Evolutionary conservation across 2,797 vertebrate genomes (phyloP).

Genomic region (Erpetoichthys calabaricus): DNA sequence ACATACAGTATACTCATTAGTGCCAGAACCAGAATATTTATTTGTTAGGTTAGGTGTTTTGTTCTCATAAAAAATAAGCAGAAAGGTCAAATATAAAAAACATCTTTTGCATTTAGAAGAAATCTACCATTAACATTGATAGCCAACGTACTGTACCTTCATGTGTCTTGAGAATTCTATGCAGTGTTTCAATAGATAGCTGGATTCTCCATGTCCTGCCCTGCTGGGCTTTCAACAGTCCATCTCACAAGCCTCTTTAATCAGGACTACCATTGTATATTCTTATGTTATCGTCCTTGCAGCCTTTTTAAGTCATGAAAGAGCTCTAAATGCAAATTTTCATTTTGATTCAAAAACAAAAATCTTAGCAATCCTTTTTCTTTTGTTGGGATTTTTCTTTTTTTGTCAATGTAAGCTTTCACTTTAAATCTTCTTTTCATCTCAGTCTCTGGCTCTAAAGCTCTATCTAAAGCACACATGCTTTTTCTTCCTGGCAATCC

Average conservation of each 20-base stretch:
- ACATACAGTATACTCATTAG: no score
- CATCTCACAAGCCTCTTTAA: conserved; percentile 1
- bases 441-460: conserved; percentile 2
- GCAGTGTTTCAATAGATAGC: no score
- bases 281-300: conserved; percentile 1
- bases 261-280: conserved; percentile 1
- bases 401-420: conserved; percentile 5
- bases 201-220: conserved; percentile 2
- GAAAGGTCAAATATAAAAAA: no score
- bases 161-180: no score
- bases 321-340: conserved; percentile 1
- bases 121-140: no score
- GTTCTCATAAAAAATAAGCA: no score
- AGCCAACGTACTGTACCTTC: no score
- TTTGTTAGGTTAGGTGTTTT: no score
- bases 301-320: background rate
- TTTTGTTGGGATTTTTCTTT: conserved; percentile 1
- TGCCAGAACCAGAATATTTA: no score
- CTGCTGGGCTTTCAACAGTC: background rate
- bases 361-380: conserved; percentile 1
- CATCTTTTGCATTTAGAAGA: no score
- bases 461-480: conserved; percentile 5
- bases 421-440: conserved; percentile 12
- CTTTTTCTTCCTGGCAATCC: conserved; percentile 22
- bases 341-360: background rate